These are phyloP conservation scores for Medauroidea extradentata DNA, from an alignment of 1,140 invertebrate species.

Conservation along the genomic window DNA sequence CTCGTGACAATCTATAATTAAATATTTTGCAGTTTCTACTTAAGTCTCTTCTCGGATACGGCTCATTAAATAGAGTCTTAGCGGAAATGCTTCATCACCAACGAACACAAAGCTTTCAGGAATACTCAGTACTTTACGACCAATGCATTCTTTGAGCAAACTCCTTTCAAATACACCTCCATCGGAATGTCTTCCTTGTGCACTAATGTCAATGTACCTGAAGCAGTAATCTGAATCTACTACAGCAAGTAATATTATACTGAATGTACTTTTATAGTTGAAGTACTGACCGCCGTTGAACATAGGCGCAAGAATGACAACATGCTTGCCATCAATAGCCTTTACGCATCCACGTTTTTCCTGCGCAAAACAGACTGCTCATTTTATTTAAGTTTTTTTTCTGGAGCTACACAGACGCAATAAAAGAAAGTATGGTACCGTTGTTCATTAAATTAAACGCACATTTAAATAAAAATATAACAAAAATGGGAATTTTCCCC, in stretches of 20 bases:
- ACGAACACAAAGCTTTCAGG: constrained; percentile 37
- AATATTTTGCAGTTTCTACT: constrained; percentile 32
- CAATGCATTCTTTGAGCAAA: constrained; percentile 18
- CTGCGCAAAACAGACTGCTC: no score
- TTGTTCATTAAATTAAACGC: no score
- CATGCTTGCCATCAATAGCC: constrained; percentile 43
- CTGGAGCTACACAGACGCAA: no score
- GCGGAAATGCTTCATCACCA: constrained; percentile 42
- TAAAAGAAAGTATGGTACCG: no score
- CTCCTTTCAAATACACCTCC: constrained; percentile 29
- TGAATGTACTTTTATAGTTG: constrained; percentile 38
- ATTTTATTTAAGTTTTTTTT: no score
- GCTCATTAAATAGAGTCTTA: constrained; percentile 38
- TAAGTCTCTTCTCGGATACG: constrained; percentile 27
- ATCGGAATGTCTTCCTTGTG: constrained; percentile 33
- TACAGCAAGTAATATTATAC: constrained; percentile 35
- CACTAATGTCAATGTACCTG: constrained; percentile 34
- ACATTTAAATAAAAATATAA: no score
- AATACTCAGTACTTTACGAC: constrained; percentile 4
- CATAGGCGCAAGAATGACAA: constrained; percentile 28
- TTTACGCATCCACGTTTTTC: constrained; percentile 36
- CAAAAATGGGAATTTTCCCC: no score
- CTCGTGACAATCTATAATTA: constrained; percentile 34
- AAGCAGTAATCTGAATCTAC: constrained; percentile 41
- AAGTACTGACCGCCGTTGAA: constrained; percentile 33